Evolutionary conservation across 2,113 vertebrate species (phyloP).

Genomic region (Notiomystis cincta): DNA sequence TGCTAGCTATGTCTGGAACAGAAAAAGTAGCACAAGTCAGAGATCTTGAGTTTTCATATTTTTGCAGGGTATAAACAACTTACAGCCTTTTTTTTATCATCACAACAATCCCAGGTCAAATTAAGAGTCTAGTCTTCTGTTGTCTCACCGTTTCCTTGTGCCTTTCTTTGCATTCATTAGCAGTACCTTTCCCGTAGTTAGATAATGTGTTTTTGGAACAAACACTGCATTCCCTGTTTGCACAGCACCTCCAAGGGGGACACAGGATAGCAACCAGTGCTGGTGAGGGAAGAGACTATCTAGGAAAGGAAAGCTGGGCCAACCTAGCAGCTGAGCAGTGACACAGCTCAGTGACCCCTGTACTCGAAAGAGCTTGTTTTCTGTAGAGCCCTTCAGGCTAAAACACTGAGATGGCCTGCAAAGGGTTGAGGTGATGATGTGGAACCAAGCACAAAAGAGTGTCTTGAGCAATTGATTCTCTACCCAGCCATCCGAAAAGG

Average conservation of each 20-base stretch:
- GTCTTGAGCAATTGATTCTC: not conserved
- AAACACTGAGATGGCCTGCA: not conserved
- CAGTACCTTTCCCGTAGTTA: not conserved
- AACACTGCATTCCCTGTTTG: not conserved
- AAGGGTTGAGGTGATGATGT: accelerated
- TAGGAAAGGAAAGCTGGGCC: not conserved
- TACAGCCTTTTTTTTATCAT: not conserved
- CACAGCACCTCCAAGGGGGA: not conserved
- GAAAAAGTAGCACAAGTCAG: not conserved
- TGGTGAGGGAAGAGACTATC: not conserved
- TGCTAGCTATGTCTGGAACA: not conserved
- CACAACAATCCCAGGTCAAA: not conserved
- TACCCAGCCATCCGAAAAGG: not conserved
- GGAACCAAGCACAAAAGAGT: not conserved
- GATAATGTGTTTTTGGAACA: not conserved
- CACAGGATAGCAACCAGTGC: accelerated
- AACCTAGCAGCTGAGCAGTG: not conserved
- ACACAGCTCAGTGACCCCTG: not conserved
- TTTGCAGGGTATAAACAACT: not conserved
- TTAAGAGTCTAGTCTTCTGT: not conserved
- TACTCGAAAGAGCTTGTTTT: accelerated
- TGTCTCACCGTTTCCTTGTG: not conserved
- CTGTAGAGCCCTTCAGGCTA: not conserved
- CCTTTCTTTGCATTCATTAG: not conserved
- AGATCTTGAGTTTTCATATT: not conserved